Conservation (phyloP, 2,797 vertebrate genomes). For the Delichon dasypus region DNA sequence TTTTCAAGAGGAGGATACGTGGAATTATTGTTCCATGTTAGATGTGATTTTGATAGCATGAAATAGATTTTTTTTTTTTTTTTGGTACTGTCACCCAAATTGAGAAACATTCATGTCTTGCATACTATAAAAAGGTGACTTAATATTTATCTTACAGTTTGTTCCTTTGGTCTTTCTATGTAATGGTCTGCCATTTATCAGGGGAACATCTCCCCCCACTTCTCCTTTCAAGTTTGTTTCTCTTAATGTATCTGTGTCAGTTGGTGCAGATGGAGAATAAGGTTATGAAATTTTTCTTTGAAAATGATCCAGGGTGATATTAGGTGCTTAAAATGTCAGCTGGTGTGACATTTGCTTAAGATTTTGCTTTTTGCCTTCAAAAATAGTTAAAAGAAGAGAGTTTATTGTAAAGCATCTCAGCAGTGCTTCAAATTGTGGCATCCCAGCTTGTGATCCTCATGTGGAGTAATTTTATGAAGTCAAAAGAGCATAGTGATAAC, state of each 20-base stretch:
- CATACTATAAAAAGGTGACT: not conserved
- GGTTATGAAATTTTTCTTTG: not conserved
- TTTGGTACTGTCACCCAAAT: not conserved
- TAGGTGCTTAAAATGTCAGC: not conserved
- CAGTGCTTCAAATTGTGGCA: not conserved
- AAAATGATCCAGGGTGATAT: not conserved
- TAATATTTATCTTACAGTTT: not conserved
- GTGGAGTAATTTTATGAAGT: not conserved
- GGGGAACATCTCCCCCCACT: not conserved
- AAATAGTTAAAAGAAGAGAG: not conserved
- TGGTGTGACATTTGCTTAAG: not conserved
- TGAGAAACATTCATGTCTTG: not conserved
- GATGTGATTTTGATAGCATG: not conserved
- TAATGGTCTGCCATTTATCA: not conserved
- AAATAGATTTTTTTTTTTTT: not conserved
- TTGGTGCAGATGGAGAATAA: not conserved
- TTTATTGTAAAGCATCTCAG: not conserved
- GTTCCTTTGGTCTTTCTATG: not conserved
- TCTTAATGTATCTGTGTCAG: not conserved
- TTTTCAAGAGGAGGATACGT: not conserved
- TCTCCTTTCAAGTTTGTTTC: not conserved
- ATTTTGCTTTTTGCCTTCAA: not conserved
- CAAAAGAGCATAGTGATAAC: not conserved
- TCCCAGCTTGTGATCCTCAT: not conserved
- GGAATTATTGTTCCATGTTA: not conserved